Base-by-base conservation (phyloP, 2,113 vertebrate genomes). In the Chloropsis cyanopogon region DNA sequence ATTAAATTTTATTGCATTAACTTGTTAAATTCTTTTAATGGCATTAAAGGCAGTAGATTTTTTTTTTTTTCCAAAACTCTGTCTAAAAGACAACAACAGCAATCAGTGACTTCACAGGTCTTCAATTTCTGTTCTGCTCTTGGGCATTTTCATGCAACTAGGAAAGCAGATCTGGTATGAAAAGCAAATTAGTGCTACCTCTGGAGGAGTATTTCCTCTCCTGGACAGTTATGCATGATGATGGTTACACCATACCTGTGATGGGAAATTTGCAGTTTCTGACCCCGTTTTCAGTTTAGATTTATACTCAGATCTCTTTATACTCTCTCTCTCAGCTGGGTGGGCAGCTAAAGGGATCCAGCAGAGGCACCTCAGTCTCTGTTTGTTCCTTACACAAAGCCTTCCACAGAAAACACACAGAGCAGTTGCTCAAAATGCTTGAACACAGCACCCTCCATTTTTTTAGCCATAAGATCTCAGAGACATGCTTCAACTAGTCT, bases 1-100 rank as follows among this genome's bases (percentile, higher is more conserved):
- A 95, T 94, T 93, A 78, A 73, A 83, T 92, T 90, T 78, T 88
- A 75, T 88, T 83, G 19, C 92, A 92, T 94, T 96, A 92, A 71
- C 39, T 66, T 75, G 35, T 95, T 90, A 70, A 77, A 66, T 81
- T 70, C 24, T 73, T 90, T 81, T 73, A 96, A 88, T 68, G 76
- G 21, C 26, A 66, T 90, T 92, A 61, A 91, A 4, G 8, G 29
- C 35, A 88, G 59, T 25, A 41, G 42, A 23, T 39, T 46, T 23
- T 29, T 49, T 20, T 63, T 84, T 88, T 25, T 77, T 85, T 56
- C 56, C 28, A 73, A 75, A 76, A 54, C 21, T 35, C 71, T 44
- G 1, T 42, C 64, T 69, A 56, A 49, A 92, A 92, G 35, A 37
- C 53, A 75, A 47, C 20, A 71, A 37, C 18, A 76, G 31, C 14